These are phyloP conservation scores for Drosophila carrolli DNA, from an alignment of 1,140 invertebrate genomes.

Conservation along the genomic window DNA sequence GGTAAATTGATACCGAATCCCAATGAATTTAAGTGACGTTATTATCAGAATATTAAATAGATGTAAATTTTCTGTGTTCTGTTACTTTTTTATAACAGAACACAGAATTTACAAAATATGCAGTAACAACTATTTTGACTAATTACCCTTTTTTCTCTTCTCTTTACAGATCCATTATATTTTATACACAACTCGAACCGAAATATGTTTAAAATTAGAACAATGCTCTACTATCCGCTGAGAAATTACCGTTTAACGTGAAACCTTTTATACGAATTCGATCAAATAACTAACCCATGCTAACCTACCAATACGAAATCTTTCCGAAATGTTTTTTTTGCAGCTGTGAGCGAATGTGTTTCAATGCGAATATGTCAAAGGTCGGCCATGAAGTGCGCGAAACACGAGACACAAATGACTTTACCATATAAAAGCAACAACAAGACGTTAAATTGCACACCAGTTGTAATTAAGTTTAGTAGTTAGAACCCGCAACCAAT, in stretches of 20 bases:
- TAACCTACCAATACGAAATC: slow-evolving; percentile 6
- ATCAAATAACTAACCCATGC: slow-evolving; percentile 1
- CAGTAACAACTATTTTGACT: background rate
- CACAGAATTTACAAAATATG: too few species aligned
- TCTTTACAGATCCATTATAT: slow-evolving; percentile 48
- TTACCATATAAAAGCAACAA: slow-evolving; percentile 50
- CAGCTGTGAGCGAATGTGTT: slow-evolving; percentile 75
- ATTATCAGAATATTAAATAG: too few species aligned
- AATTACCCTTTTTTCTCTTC: slow-evolving; percentile 15
- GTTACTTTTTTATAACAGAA: too few species aligned
- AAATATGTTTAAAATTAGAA: slow-evolving; percentile 35
- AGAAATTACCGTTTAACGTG: slow-evolving; percentile 46
- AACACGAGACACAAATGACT: slow-evolving; percentile 52
- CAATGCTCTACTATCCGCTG: background rate
- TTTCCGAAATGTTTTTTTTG: slow-evolving; percentile 12
- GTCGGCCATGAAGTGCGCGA: slow-evolving; percentile 78
- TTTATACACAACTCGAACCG: background rate
- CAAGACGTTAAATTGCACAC: slow-evolving; percentile 72
- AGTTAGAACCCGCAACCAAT: slow-evolving; percentile 60
- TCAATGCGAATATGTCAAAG: slow-evolving; percentile 82
- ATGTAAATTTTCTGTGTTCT: too few species aligned
- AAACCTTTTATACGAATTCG: slow-evolving; percentile 11
- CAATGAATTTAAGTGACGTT: too few species aligned
- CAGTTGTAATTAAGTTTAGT: slow-evolving; percentile 79
- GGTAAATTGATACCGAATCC: too few species aligned